Base-by-base conservation (phyloP, 2,113 vertebrate genomes). In the Scomber colias region DNA sequence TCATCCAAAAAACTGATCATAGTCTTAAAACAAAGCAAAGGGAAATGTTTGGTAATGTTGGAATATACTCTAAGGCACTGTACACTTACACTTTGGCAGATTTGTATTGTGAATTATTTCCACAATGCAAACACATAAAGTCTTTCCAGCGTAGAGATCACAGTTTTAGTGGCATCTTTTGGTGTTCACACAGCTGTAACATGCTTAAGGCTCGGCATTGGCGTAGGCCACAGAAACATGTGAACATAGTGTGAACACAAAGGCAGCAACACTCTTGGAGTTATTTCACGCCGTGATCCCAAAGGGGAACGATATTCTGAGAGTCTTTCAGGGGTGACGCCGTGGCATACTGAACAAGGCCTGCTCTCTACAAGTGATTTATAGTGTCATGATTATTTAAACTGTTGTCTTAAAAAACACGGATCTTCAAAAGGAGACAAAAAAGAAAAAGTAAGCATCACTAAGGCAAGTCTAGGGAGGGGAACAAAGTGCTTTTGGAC, bases 81-180 rank as follows among this genome's bases (percentile, higher is more conserved):
- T 96, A 96, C 96, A 95, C 94, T 96, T 96, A 97, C 93, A 93
- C 98, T 98, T 99, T 98, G 97, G 97, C 97, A 97, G 97, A 95
- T 97, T 27, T 95, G 95, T 96, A 95, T 96, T 95, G 93, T 95
- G 95, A 96, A 92, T 93, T 85, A 93, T 92, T 94, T 95, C 94
- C 84, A 93, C 95, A 95, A 95, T 93, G 92, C 94, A 96, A 97
- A 94, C 93, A 94, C 51, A 94, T 94, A 89, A 90, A 94, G 87
- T 95, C 92, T 96, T 96, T 12, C 95, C 95, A 96, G 95, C 94
- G 95, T 95, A 96, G 94, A 95, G 95, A 95, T 98, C 97, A 96
- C 95, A 96, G 97, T 95, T 97, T 97, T 95, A 96, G 92, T 93
- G 96, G 96, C 96, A 95, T 96, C 94, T 95, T 96, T 96, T 95